Percentiles rank a stretch among this genome's conserved stretches.
These are phyloP conservation scores for Holotrichia oblita DNA, from an alignment of 1,140 invertebrate species.

Conservation along the genomic window DNA sequence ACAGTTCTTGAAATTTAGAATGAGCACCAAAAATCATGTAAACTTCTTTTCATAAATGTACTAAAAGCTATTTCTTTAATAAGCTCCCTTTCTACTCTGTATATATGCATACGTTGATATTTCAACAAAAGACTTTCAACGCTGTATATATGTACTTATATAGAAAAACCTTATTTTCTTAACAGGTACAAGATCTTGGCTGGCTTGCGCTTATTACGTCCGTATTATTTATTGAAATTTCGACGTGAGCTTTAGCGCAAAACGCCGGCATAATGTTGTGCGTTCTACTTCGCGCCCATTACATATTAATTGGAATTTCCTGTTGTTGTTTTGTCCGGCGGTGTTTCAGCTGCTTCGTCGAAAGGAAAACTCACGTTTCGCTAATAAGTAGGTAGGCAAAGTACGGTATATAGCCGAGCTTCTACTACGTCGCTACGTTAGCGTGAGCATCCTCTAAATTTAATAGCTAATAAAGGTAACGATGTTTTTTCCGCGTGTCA, in stretches of 20 bases:
- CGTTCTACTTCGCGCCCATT: background rate
- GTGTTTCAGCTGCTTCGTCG: background rate
- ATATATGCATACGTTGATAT: background rate
- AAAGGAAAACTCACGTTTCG: background rate
- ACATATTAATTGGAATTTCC: background rate
- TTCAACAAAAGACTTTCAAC: background rate
- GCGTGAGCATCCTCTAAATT: background rate
- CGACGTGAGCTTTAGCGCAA: background rate
- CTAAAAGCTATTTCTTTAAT: too few species aligned
- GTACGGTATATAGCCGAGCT: background rate
- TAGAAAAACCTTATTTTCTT: background rate
- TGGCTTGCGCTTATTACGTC: background rate
- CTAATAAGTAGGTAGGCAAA: background rate
- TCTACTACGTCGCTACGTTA: background rate
- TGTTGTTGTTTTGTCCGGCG: background rate
- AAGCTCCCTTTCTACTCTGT: too few species aligned
- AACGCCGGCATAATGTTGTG: background rate
- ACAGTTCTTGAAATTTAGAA: too few species aligned
- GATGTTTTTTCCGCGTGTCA: constrained; percentile 4
- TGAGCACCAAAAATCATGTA: too few species aligned
- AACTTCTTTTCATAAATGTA: too few species aligned
- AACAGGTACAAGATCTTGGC: background rate
- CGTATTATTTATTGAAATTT: background rate
- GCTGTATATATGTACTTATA: background rate
- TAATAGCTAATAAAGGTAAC: background rate